Evolutionary conservation across 2,888 invertebrate species (phyloP).

Genomic region (Epirrhoe tristata): DNA sequence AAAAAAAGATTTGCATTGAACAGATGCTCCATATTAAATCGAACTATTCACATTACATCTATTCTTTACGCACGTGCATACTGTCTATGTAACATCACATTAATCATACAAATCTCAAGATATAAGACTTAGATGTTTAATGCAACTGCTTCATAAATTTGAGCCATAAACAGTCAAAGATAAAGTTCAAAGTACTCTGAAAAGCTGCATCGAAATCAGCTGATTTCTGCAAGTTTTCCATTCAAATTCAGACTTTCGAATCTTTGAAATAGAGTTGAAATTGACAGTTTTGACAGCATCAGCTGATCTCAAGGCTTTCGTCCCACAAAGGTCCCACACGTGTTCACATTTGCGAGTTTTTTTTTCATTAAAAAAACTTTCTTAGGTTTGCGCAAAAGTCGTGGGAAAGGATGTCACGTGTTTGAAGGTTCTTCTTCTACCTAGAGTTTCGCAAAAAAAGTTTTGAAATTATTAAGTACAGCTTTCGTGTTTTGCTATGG

Average conservation of each 20-base stretch:
- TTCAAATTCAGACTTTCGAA: conserved; percentile 14
- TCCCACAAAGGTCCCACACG: conserved; percentile 67
- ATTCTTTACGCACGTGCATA: conserved; percentile 30
- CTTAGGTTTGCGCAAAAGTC: conserved; percentile 65
- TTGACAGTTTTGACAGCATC: conserved; percentile 48
- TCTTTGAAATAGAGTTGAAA: conserved; percentile 15
- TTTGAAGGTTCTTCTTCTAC: conserved; percentile 28
- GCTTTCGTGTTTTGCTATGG: conserved; percentile 3
- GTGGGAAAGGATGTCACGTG: conserved; percentile 72
- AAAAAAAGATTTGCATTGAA: conserved; percentile 13
- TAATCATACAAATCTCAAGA: conserved; percentile 30
- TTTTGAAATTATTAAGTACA: conserved; percentile 14
- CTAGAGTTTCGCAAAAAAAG: conserved; percentile 53
- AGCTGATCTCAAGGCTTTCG: conserved; percentile 70
- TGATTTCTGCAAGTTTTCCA: conserved; percentile 6
- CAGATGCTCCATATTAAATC: conserved; percentile 26
- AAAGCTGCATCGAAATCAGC: conserved; percentile 10
- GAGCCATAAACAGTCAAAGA: neutral
- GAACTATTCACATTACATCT: conserved; percentile 10
- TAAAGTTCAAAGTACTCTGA: conserved; percentile 5
- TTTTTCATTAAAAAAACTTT: conserved; percentile 57
- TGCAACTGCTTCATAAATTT: neutral
- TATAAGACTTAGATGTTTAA: conserved; percentile 15
- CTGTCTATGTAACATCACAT: conserved; percentile 8
- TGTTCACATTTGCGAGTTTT: conserved; percentile 70